Evolutionary conservation across 2,113 vertebrate genomes (phyloP).

Genomic region (Alethe castanea): DNA sequence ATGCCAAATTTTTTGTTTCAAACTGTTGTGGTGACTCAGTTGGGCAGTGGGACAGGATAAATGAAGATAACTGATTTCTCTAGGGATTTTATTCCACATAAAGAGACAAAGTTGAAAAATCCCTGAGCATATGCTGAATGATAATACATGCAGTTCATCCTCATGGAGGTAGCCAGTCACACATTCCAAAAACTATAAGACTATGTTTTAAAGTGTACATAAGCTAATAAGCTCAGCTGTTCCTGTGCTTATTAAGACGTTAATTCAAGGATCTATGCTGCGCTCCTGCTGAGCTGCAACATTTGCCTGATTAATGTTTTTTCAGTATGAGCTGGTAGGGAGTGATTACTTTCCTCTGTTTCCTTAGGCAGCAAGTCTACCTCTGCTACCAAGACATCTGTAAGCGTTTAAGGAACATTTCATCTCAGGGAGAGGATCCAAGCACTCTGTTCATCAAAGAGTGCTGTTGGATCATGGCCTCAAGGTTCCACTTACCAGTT

Average conservation of each 20-base stretch:
- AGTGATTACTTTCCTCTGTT: neutral
- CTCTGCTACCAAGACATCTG: neutral
- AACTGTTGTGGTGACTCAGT: neutral
- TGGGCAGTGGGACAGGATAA: neutral
- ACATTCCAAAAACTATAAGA: neutral
- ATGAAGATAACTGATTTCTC: neutral
- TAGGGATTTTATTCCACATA: neutral
- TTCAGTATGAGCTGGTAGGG: neutral
- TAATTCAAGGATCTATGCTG: neutral
- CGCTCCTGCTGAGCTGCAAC: neutral
- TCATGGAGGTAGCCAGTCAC: neutral
- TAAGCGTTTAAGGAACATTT: neutral
- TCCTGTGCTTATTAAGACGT: neutral
- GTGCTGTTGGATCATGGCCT: neutral
- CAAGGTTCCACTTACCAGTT: neutral
- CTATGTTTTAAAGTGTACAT: neutral
- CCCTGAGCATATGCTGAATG: neutral
- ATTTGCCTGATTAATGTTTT: neutral
- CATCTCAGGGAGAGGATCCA: neutral
- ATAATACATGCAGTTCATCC: neutral
- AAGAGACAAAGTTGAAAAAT: neutral
- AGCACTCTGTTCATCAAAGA: neutral
- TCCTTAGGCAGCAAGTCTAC: neutral
- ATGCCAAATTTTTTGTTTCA: neutral
- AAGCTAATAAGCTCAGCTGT: neutral